phyloP scores from a whole-genome alignment of 2,113 vertebrate genomes.

The Amia ocellicauda region DNA sequence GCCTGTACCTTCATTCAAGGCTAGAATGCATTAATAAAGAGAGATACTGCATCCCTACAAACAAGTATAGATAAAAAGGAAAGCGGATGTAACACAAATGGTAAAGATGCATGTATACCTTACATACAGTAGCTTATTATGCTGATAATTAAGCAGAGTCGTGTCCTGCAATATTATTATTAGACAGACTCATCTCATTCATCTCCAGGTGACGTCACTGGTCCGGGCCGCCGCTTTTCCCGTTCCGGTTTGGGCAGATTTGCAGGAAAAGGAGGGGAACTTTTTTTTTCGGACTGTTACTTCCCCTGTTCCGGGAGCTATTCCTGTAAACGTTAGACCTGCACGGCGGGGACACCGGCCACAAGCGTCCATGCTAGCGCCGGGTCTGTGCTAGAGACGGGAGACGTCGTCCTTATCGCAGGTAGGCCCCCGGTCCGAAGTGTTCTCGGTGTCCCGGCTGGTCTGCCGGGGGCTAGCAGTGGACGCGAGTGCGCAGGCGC shows the following conservation, averaged over 20 bases:
- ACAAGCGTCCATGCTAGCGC: too few relatives aligned
- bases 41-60: too few relatives aligned
- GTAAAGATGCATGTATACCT: too few relatives aligned
- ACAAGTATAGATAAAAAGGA: too few relatives aligned
- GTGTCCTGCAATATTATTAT: too few relatives aligned
- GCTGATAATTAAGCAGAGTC: too few relatives aligned
- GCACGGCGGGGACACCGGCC: neutral
- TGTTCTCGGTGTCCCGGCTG: neutral
- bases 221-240: neutral
- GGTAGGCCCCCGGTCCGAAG: neutral
- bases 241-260: neutral
- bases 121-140: too few relatives aligned
- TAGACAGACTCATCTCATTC: too few relatives aligned
- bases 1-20: too few relatives aligned
- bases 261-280: conserved; percentile 6
- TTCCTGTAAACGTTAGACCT: neutral
- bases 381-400: neutral
- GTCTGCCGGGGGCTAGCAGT: neutral
- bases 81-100: too few relatives aligned
- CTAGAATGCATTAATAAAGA: too few relatives aligned
- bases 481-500: neutral
- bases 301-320: neutral
- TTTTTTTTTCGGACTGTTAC: neutral
- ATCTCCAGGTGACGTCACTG: conserved; percentile 18
- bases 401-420: neutral